Percentiles rank a stretch among this genome's conserved stretches.
Conservation (phyloP, 2,888 invertebrate genomes). For the Eupithecia tripunctaria region DNA sequence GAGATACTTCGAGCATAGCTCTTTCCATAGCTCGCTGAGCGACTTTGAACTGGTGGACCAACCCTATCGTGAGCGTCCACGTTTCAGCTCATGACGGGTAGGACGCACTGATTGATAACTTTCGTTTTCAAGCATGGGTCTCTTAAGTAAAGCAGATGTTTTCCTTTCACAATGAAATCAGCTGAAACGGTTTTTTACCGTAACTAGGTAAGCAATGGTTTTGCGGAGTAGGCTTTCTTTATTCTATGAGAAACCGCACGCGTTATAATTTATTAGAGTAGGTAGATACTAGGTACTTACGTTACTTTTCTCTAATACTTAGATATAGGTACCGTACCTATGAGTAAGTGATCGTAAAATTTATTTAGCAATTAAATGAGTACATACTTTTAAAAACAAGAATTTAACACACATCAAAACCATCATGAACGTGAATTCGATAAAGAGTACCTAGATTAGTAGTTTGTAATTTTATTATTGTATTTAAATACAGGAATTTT, state of each 20-base stretch:
- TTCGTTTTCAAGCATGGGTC: too few relatives aligned
- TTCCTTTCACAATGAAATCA: too few relatives aligned
- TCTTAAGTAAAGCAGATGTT: too few relatives aligned
- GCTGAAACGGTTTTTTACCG: background rate
- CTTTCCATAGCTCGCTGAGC: too few relatives aligned
- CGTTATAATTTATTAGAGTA: too few relatives aligned
- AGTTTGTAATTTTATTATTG: slow-evolving; percentile 10
- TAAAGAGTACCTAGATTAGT: background rate
- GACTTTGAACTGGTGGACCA: too few relatives aligned
- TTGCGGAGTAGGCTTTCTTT: background rate
- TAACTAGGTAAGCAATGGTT: too few relatives aligned
- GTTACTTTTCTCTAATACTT: background rate
- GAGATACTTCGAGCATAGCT: too few relatives aligned
- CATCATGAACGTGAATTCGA: slow-evolving; percentile 8
- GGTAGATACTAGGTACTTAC: background rate
- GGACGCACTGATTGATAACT: too few relatives aligned
- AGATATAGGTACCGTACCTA: background rate
- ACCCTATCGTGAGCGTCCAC: too few relatives aligned
- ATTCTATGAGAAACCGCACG: background rate
- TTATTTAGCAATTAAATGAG: background rate
- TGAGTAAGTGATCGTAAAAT: background rate
- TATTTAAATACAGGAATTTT: slow-evolving; percentile 37
- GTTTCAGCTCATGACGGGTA: too few relatives aligned
- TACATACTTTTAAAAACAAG: background rate
- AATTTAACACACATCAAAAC: slow-evolving; percentile 8